Percentiles rank a stretch among this genome's conserved stretches.
These are phyloP conservation scores for Nerophis ophidion DNA, from an alignment of 2,113 vertebrate species.

Conservation along the genomic window DNA sequence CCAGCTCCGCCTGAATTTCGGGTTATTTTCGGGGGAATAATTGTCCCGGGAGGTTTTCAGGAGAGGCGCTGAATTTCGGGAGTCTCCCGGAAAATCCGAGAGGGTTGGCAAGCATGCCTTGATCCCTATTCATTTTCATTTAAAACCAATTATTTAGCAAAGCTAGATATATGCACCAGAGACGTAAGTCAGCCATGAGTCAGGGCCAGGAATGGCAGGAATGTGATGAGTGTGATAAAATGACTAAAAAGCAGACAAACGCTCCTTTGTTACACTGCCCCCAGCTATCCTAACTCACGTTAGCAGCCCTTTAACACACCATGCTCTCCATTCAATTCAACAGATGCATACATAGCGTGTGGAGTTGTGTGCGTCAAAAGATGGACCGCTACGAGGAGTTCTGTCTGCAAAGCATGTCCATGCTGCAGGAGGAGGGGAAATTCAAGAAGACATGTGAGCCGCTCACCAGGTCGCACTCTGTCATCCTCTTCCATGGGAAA, in stretches of 20 bases:
- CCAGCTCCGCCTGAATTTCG: too few species aligned
- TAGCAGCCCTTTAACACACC: background rate
- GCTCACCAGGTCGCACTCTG: slow-evolving; percentile 61
- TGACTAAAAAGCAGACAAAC: slow-evolving; percentile 25
- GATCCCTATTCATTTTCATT: background rate
- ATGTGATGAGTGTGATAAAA: slow-evolving; percentile 58
- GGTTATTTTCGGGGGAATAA: too few species aligned
- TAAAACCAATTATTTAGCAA: slow-evolving; percentile 29
- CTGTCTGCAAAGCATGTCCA: slow-evolving; percentile 71
- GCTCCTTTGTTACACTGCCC: slow-evolving; percentile 39
- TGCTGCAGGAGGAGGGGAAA: slow-evolving; percentile 67
- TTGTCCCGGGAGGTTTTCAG: too few species aligned
- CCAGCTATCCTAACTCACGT: slow-evolving; percentile 26
- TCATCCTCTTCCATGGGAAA: slow-evolving; percentile 80
- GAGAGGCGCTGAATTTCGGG: too few species aligned
- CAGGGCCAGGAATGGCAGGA: slow-evolving; percentile 48
- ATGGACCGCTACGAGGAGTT: slow-evolving; percentile 90
- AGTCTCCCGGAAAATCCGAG: too few species aligned
- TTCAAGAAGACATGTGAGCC: slow-evolving; percentile 47
- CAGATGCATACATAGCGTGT: slow-evolving; percentile 47
- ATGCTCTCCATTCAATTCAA: slow-evolving; percentile 6
- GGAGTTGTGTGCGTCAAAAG: slow-evolving; percentile 24
- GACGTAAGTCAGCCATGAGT: slow-evolving; percentile 18
- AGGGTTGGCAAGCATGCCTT: too few species aligned
- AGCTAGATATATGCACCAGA: slow-evolving; percentile 19